These are phyloP conservation scores for Sycophila sp. DNA, from an alignment of 1,140 invertebrate genomes.

Conservation along the genomic window DNA sequence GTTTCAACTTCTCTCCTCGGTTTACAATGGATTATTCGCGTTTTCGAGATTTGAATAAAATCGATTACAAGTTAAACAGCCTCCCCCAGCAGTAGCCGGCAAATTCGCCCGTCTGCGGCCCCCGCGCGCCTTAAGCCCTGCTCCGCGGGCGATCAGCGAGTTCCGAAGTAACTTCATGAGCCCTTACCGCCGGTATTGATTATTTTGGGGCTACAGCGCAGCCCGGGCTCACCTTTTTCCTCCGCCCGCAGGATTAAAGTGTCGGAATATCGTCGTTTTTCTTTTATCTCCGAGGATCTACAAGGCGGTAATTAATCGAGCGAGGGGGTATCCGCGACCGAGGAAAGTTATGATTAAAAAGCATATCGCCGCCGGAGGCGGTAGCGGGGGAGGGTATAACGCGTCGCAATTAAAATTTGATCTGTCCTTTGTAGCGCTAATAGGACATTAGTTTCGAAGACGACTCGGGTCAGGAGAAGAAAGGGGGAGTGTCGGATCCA, in stretches of 20 bases:
- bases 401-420: conserved; percentile 57
- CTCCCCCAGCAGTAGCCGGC: background rate
- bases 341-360: conserved; percentile 40
- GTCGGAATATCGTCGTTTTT: conserved; percentile 27
- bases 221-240: background rate
- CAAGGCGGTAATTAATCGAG: conserved; percentile 12
- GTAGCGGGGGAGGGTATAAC: conserved; percentile 39
- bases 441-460: conserved; percentile 52
- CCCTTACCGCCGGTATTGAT: conserved; percentile 12
- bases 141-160: conserved; percentile 1
- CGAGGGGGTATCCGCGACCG: conserved; percentile 7
- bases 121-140: conserved; percentile 4
- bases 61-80: background rate
- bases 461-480: conserved; percentile 40
- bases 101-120: background rate
- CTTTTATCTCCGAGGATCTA: background rate
- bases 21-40: too few relatives aligned
- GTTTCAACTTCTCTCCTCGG: too few relatives aligned
- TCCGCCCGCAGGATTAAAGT: conserved; percentile 18
- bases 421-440: conserved; percentile 58
- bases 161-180: conserved; percentile 16
- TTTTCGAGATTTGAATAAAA: background rate
- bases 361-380: conserved; percentile 24
- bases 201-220: conserved; percentile 12
- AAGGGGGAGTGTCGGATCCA: conserved; percentile 43